Evolutionary conservation across 2,797 vertebrate genomes (phyloP).

Genomic region (Diplodus puntazzo): DNA sequence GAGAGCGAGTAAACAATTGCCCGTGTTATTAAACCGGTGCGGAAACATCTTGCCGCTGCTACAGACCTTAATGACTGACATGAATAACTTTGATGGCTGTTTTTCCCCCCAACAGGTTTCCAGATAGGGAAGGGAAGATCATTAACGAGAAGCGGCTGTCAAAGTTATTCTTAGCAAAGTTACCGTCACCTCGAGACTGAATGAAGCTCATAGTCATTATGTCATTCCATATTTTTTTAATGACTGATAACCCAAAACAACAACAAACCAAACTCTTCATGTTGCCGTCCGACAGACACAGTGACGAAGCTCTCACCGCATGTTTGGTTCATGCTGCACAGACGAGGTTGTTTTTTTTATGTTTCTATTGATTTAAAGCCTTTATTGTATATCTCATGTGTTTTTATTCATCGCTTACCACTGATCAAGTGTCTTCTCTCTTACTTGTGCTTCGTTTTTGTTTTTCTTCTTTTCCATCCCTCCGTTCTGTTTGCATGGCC

Average conservation of each 20-base stretch:
- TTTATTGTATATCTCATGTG: slow-evolving; percentile 53
- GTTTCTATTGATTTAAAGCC: slow-evolving; percentile 49
- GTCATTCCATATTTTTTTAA: slow-evolving; percentile 31
- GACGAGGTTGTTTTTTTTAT: slow-evolving; percentile 5
- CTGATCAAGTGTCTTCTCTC: slow-evolving; percentile 69
- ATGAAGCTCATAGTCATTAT: slow-evolving; percentile 10
- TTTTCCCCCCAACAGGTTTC: slow-evolving; percentile 59
- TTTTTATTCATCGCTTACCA: slow-evolving; percentile 70
- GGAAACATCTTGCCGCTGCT: slow-evolving; percentile 48
- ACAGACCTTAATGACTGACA: slow-evolving; percentile 61
- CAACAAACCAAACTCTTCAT: background rate
- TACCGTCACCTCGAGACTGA: slow-evolving; percentile 30
- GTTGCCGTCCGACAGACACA: background rate
- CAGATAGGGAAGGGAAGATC: slow-evolving; percentile 37
- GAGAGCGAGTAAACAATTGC: slow-evolving; percentile 57
- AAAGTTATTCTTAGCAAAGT: slow-evolving; percentile 58
- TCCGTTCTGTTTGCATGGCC: slow-evolving; percentile 86
- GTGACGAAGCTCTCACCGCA: slow-evolving; percentile 10
- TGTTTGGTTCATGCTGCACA: slow-evolving; percentile 19
- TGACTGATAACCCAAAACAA: slow-evolving; percentile 27
- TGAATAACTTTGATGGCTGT: slow-evolving; percentile 73
- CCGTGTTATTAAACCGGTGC: slow-evolving; percentile 52
- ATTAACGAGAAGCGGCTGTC: slow-evolving; percentile 53
- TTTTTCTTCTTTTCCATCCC: slow-evolving; percentile 77
- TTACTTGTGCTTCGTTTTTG: slow-evolving; percentile 75